Percentiles rank a stretch among this genome's conserved stretches.
phyloP scores from a whole-genome alignment of 2,797 vertebrate genomes.

The Ctenosaura bakeri region DNA sequence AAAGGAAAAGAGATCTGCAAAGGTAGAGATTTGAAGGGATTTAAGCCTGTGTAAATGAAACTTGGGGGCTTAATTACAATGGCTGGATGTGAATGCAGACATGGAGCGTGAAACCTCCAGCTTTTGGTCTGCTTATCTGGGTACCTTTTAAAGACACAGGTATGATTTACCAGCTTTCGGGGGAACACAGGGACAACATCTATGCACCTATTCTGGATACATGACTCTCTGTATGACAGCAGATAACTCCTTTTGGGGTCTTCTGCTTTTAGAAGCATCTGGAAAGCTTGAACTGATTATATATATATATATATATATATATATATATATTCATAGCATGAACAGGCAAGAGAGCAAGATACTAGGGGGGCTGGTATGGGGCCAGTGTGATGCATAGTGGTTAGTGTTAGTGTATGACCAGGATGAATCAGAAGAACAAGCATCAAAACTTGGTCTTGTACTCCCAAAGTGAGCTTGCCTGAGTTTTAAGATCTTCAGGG shows the following conservation, averaged over 20 bases:
- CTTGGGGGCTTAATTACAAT: constrained; percentile 69
- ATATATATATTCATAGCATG: no score
- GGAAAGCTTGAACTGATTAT: background rate
- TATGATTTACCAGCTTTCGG: background rate
- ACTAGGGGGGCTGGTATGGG: no score
- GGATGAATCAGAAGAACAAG: no score
- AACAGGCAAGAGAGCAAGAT: background rate
- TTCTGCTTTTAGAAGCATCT: background rate
- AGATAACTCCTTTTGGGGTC: background rate
- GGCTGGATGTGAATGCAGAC: constrained; percentile 61
- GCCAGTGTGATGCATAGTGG: background rate
- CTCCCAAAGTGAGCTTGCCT: no score
- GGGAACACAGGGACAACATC: background rate
- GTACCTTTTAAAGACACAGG: constrained; percentile 20
- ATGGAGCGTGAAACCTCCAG: constrained; percentile 25
- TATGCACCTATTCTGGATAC: background rate
- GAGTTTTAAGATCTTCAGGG: no score
- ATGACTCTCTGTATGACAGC: background rate
- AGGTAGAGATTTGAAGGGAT: constrained; percentile 61
- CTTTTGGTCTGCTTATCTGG: constrained; percentile 20
- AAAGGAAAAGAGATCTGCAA: constrained; percentile 58
- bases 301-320: no score
- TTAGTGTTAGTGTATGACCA: background rate
- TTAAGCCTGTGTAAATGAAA: constrained; percentile 71
- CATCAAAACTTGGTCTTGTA: no score